A percentile compares a stretch with the other conserved stretches of the same genome.
These are phyloP conservation scores for Ceyx melanurus DNA, from an alignment of 2,113 vertebrate genomes.

Conservation along the genomic window DNA sequence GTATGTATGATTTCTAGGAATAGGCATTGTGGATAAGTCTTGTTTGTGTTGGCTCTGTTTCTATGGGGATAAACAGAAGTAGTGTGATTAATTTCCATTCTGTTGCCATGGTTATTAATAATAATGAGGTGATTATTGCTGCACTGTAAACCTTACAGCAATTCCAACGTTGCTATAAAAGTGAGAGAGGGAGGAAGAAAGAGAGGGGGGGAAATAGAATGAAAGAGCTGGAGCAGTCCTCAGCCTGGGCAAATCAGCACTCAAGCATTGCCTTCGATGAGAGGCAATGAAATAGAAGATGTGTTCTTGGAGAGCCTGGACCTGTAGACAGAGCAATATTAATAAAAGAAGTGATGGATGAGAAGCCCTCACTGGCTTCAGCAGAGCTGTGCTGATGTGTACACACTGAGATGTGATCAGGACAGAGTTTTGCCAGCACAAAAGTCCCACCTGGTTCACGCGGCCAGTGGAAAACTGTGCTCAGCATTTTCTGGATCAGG, in stretches of 20 bases:
- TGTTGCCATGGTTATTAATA: constrained; percentile 76
- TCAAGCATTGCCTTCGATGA: constrained; percentile 5
- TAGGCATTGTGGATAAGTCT: constrained; percentile 42
- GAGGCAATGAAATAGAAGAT: constrained; percentile 26
- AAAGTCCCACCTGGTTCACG: not conserved
- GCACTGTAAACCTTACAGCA: constrained; percentile 41
- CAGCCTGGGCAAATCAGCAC: constrained; percentile 17
- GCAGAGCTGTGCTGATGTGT: not conserved
- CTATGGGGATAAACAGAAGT: constrained; percentile 66
- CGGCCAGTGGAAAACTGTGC: not conserved
- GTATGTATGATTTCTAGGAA: constrained; percentile 66
- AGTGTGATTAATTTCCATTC: constrained; percentile 71
- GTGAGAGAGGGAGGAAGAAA: not conserved
- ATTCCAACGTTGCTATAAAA: constrained; percentile 42
- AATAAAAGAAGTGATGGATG: constrained; percentile 50
- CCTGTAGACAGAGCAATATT: constrained; percentile 35
- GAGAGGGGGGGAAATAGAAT: not conserved
- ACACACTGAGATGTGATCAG: not conserved
- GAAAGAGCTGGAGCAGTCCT: not conserved
- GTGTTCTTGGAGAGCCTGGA: constrained; percentile 10
- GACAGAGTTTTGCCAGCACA: not conserved
- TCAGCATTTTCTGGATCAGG: not conserved
- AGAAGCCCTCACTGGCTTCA: constrained; percentile 13
- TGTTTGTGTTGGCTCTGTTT: constrained; percentile 69
- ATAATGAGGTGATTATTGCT: constrained; percentile 75